Evolutionary conservation across 2,113 vertebrate species (phyloP).

Genomic region (Prunella himalayana): DNA sequence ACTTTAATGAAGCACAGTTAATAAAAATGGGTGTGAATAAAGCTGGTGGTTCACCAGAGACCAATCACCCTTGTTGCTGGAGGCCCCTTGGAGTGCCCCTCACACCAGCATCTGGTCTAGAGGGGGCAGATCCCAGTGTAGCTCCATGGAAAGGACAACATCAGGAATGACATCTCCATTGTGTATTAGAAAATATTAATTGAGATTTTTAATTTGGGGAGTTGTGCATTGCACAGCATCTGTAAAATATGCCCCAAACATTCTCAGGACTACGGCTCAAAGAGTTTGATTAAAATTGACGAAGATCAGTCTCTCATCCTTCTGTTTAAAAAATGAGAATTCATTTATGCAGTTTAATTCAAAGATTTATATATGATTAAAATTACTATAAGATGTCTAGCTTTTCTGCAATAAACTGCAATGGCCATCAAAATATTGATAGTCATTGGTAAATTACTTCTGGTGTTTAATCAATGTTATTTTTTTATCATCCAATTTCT

Average conservation of each 20-base stretch:
- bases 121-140: not conserved
- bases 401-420: conserved; percentile 62
- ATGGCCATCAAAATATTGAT: conserved; percentile 67
- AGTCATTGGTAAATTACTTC: conserved; percentile 69
- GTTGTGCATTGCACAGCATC: not conserved
- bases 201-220: not conserved
- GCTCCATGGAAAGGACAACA: not conserved
- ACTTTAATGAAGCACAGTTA: not conserved
- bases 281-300: conserved; percentile 64
- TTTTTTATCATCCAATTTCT: conserved; percentile 72
- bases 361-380: conserved; percentile 69
- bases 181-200: not conserved
- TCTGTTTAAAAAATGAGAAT: conserved; percentile 58
- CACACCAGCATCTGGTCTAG: not conserved
- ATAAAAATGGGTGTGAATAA: not conserved
- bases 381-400: conserved; percentile 63
- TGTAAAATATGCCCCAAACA: conserved; percentile 38
- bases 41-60: not conserved
- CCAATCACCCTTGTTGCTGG: not conserved
- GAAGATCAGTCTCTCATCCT: conserved; percentile 28
- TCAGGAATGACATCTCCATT: not conserved
- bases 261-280: conserved; percentile 1
- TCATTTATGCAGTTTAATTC: conserved; percentile 68
- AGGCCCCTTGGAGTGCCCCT: not conserved
- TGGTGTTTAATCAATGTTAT: conserved; percentile 71